Evolutionary conservation across 2,113 vertebrate genomes (phyloP).

Genomic region (Xiphias gladius): DNA sequence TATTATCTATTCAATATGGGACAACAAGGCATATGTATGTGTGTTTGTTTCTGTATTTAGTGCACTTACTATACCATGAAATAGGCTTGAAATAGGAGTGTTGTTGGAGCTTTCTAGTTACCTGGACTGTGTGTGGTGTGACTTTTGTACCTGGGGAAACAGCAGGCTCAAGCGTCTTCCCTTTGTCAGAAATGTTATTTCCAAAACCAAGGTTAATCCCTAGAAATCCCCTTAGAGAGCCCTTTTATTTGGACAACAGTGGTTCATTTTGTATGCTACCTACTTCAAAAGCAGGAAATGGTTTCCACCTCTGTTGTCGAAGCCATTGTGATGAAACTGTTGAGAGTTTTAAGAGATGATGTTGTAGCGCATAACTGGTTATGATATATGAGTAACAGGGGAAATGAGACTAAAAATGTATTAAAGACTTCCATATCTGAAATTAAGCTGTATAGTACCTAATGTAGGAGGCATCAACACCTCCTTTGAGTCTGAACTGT

Average conservation of each 20-base stretch:
- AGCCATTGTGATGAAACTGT: conserved; percentile 63
- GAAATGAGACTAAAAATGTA: conserved; percentile 75
- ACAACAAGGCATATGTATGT: conserved; percentile 78
- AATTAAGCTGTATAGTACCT: conserved; percentile 80
- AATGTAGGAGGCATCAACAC: conserved; percentile 65
- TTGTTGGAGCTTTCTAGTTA: conserved; percentile 85
- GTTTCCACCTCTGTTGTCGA: conserved; percentile 48
- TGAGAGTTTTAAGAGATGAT: conserved; percentile 67
- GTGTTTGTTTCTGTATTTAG: conserved; percentile 84
- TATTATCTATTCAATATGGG: conserved; percentile 77
- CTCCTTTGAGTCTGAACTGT: conserved; percentile 81
- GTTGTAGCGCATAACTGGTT: conserved; percentile 74
- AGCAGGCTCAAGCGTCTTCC: conserved; percentile 80
- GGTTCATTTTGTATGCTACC: conserved; percentile 73
- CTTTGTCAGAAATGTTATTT: conserved; percentile 79
- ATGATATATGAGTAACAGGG: conserved; percentile 69
- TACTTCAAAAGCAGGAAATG: conserved; percentile 69
- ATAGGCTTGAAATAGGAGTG: conserved; percentile 87
- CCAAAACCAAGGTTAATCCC: conserved; percentile 68
- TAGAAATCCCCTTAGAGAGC: conserved; percentile 57
- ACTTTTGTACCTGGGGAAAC: conserved; percentile 83
- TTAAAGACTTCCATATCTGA: conserved; percentile 77
- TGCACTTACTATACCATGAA: conserved; percentile 87
- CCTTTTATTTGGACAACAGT: conserved; percentile 69
- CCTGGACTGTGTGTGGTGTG: conserved; percentile 85